Evolutionary conservation across 1,140 invertebrate species (phyloP).

Genomic region (Pantala flavescens): DNA sequence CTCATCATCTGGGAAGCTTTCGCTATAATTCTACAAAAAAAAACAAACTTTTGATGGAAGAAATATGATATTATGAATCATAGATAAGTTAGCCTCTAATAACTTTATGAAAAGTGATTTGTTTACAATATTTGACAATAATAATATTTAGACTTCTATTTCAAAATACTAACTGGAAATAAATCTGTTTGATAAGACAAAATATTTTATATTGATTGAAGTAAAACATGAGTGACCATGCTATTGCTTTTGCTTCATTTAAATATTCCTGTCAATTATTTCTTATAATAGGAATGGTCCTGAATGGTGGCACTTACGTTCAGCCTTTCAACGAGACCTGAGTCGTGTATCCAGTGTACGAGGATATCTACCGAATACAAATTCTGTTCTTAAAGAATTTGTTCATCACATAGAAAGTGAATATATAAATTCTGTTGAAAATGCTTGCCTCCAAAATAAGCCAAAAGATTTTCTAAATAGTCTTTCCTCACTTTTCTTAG

Average conservation of each 20-base stretch:
- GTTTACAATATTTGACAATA: too few species aligned
- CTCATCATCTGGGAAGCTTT: too few species aligned
- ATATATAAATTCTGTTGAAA: conserved; percentile 16
- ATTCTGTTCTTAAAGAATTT: conserved; percentile 56
- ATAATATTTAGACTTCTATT: too few species aligned
- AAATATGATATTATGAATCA: too few species aligned
- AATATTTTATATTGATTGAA: too few species aligned
- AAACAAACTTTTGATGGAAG: too few species aligned
- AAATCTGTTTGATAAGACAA: too few species aligned
- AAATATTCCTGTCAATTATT: conserved; percentile 15
- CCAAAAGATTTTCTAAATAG: conserved; percentile 52
- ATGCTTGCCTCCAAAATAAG: neutral
- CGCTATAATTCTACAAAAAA: too few species aligned
- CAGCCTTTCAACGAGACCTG: conserved; percentile 66
- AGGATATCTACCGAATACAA: conserved; percentile 49
- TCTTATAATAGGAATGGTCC: conserved; percentile 59
- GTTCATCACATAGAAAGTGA: conserved; percentile 29
- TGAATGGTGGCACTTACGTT: conserved; percentile 70
- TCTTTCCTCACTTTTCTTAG: conserved; percentile 63
- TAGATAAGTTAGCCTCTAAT: too few species aligned
- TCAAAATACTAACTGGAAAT: too few species aligned
- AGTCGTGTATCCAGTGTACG: conserved; percentile 58
- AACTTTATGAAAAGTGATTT: too few species aligned
- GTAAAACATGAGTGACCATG: too few species aligned
- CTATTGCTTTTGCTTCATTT: neutral